phyloP scores from a whole-genome alignment of 2,113 vertebrate species.

The Uropsilus gracilis region DNA sequence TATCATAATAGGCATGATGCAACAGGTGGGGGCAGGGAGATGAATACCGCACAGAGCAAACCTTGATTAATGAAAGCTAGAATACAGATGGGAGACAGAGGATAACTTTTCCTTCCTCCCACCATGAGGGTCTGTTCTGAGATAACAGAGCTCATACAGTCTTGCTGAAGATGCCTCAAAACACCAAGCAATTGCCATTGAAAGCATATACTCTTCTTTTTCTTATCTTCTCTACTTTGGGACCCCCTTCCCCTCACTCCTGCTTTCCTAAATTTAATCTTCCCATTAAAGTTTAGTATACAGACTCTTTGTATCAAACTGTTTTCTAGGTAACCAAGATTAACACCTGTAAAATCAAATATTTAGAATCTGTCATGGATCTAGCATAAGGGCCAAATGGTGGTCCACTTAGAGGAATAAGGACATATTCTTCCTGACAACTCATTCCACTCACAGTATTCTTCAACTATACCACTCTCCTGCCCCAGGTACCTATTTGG shows the following conservation, averaged over 20 bases:
- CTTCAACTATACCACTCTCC: neutral
- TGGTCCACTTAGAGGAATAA: slow-evolving; percentile 70
- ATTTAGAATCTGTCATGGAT: neutral
- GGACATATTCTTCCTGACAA: slow-evolving; percentile 53
- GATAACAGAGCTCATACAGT: neutral
- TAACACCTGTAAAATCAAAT: slow-evolving; percentile 29
- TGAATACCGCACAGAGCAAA: neutral
- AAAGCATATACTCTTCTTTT: neutral
- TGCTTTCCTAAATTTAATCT: neutral
- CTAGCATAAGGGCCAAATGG: neutral
- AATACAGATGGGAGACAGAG: neutral
- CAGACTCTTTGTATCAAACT: slow-evolving; percentile 7
- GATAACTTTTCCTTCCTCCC: neutral
- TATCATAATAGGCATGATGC: neutral
- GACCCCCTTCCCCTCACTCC: neutral
- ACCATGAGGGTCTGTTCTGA: neutral
- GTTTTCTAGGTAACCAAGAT: neutral
- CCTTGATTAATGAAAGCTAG: neutral
- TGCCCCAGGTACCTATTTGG: neutral
- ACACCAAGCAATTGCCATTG: neutral
- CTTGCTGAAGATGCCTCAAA: slow-evolving; percentile 34
- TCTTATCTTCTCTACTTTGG: neutral
- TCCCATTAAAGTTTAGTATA: neutral
- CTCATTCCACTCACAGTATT: slow-evolving; percentile 53
- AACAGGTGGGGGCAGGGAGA: neutral